Evolutionary conservation across 2,888 invertebrate genomes (phyloP), one percentile per base, ranked within the genome.

Genomic region (Papilio demoleus): DNA sequence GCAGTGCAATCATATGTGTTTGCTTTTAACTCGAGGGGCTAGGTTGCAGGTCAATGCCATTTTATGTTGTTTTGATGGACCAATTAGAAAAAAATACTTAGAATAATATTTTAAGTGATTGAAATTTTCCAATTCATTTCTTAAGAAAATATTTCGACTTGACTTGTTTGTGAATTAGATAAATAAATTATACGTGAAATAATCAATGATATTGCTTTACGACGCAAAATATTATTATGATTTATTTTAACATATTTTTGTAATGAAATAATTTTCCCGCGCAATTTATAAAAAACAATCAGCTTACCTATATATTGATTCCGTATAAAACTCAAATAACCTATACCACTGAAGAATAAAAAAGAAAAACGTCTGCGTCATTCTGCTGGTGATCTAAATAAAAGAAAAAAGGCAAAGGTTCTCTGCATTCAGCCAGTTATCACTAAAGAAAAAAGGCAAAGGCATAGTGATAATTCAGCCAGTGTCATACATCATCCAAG

Each of bases 1-100:
- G 85, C 85, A 86, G 82, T 87, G 86, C 79, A 81, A 85, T 87
- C 83, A 79, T 79, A 82, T 86, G 85, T 83, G 81, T 82, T 45
- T 24, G n/a, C n/a, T n/a, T n/a, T n/a, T n/a, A n/a, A n/a, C n/a
- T 14, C 56, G 79, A 79, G 77, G 78, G 76, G 75, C 70, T 75
- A 78, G 80, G 78, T 77, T 76, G 72, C 75, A 79, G 81, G 80
- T 81, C 81, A 84, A 80, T 79, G 81, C 78, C 78, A 77, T 77
- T 75, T 73, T 75, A 71, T 73, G 70, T 71, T 74, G 77, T 76
- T 76, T 71, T 72, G 73, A 79, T 79, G 76, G 76, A 75, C 78
- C 77, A 77, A 76, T 77, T 76, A 74, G 58, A 63, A 59, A 59
- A 38, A 56, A 61, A n/a, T n/a, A 34, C 47, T 1, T 22, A 47